Evolutionary conservation across 2,113 vertebrate species (phyloP), one percentile per base, ranked within the genome.

Genomic region (Oxygymnocypris stewartii): DNA sequence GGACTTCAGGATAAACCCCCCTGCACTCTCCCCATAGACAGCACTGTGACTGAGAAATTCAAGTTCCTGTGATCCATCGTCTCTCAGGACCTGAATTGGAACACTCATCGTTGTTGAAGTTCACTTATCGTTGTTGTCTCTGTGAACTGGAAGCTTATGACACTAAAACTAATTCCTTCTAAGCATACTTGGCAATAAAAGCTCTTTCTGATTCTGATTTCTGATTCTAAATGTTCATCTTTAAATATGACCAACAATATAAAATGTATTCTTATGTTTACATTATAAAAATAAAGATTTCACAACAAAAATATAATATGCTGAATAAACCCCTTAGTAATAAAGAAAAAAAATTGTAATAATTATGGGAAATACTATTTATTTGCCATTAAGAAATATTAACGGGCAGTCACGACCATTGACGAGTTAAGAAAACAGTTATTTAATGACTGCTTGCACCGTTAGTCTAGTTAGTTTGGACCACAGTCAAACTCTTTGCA

Each of bases 401-500:
- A 71, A 71, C 20, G 69, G 37, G 35, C 0, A 8, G 35, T 71
- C 35, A 71, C 8, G 16, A 25, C 23, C 40, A 75, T 44, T n/a
- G 23, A 23, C 23, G n/a, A 13, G 23, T 74, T 75, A 75, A 4
- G 8, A 37, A 23, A 75, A 44, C n/a, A 42, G 23, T 44, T 44
- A 25, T 74, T 74, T 40, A 7, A 6, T 1, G 11, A 6, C 25
- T 78, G 7, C 7, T 16, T 79, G 57, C 18, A 11, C n/a, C 6
- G 13, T 81, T 23, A n/a, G 31, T 77, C 42, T 49, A 12, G 35
- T 28, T 81, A 13, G 37, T 65, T 79, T 47, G 59, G 76, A 67
- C 57, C 47, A n/a, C 25, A 78, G 18, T 82, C 31, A 77, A 71
- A 87, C 59, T 85, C 51, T 84, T 37, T 73, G 20, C 35, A 44